Percentiles rank a stretch among this genome's conserved stretches.
phyloP scores from a whole-genome alignment of 1,140 invertebrate genomes.

The Elymnias hypermnestra region DNA sequence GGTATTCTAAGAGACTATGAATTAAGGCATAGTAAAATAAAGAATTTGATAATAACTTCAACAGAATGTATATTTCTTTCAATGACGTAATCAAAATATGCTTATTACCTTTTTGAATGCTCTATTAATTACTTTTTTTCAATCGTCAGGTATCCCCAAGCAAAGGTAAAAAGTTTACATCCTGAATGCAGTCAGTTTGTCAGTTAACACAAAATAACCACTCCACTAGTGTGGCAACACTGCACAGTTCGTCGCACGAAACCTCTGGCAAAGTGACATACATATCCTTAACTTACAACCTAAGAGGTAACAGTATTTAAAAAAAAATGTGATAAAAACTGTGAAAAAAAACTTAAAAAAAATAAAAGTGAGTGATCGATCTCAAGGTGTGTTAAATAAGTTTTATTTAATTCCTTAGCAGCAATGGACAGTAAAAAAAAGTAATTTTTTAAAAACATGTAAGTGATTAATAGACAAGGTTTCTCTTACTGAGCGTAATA shows the following conservation, averaged over 20 bases:
- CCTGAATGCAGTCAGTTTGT: slow-evolving; percentile 55
- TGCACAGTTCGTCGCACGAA: slow-evolving; percentile 29
- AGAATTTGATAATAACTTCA: no score
- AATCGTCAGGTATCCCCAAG: slow-evolving; percentile 45
- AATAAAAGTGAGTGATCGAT: slow-evolving; percentile 67
- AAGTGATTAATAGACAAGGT: slow-evolving; percentile 17
- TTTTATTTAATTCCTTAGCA: slow-evolving; percentile 53
- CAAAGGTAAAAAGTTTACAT: slow-evolving; percentile 59
- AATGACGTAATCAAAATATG: no score
- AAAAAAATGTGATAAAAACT: slow-evolving; percentile 54
- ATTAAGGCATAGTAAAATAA: no score
- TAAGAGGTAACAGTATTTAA: slow-evolving; percentile 69
- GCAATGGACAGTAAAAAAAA: slow-evolving; percentile 41
- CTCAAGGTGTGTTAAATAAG: slow-evolving; percentile 50
- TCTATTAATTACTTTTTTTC: neutral
- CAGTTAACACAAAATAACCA: slow-evolving; percentile 34
- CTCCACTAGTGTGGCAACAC: slow-evolving; percentile 36
- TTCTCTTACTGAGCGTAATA: slow-evolving; percentile 37
- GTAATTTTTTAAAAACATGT: slow-evolving; percentile 26
- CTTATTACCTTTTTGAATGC: no score
- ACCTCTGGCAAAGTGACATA: slow-evolving; percentile 41
- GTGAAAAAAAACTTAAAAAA: slow-evolving; percentile 61
- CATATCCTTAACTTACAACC: slow-evolving; percentile 56
- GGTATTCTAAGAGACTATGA: no score
- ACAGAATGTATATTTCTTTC: no score